These are phyloP conservation scores for Eupleurogrammus muticus DNA, from an alignment of 2,797 vertebrate genomes.

Conservation along the genomic window DNA sequence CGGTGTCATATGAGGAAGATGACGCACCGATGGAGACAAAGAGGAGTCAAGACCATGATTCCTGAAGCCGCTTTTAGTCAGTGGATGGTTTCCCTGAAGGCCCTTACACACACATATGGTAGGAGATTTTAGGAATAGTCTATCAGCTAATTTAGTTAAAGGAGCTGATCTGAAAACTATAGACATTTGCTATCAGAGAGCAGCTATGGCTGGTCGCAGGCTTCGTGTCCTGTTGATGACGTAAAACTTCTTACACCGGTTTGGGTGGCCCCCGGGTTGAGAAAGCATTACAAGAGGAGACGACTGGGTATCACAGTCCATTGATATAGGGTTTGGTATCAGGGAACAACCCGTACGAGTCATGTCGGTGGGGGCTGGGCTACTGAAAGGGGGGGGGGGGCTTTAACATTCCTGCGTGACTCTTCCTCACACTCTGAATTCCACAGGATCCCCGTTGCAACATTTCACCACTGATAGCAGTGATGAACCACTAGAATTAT, in stretches of 20 bases:
- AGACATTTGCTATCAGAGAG: neutral
- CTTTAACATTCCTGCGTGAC: conserved; percentile 48
- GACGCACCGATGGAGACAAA: neutral
- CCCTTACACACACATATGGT: no score
- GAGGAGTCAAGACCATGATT: neutral
- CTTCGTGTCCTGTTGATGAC: neutral
- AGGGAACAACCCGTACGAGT: conserved; percentile 9
- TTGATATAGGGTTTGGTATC: conserved; percentile 19
- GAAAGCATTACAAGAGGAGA: neutral
- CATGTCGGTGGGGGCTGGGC: conserved; percentile 27
- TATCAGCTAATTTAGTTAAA: neutral
- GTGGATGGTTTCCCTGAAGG: no score
- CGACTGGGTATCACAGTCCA: conserved; percentile 6
- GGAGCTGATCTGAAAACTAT: neutral
- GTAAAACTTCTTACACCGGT: neutral
- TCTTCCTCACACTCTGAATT: conserved; percentile 19
- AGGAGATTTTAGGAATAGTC: no score
- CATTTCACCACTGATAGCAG: neutral
- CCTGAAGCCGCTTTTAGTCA: neutral
- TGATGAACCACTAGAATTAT: neutral
- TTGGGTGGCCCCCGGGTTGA: neutral
- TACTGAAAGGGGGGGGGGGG: conserved; percentile 12
- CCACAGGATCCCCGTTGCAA: neutral
- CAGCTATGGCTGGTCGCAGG: neutral
- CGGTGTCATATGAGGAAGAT: neutral